Conservation (phyloP, 2,797 vertebrate species). For the Brachymystax lenok region DNA sequence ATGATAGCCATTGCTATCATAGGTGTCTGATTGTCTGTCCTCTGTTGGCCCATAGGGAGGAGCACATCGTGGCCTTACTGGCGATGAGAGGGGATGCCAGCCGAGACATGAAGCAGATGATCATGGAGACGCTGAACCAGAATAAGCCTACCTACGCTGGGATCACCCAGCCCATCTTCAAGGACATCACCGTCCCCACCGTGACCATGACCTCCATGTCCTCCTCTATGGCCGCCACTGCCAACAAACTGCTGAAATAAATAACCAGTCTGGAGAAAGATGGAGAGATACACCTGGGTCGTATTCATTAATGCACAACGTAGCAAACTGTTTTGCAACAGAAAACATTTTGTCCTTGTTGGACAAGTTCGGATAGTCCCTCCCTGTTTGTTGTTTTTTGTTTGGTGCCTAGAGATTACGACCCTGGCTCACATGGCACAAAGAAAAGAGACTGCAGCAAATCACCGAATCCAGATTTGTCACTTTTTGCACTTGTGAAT, state of each 20-base stretch:
- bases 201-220: constrained; percentile 86
- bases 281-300: neutral
- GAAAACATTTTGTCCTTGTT: neutral
- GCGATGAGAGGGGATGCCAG: constrained; percentile 91
- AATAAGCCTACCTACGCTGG: constrained; percentile 78
- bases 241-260: constrained; percentile 59
- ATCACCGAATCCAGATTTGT: neutral
- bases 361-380: neutral
- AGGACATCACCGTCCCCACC: constrained; percentile 88
- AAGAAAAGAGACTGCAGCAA: neutral
- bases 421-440: neutral
- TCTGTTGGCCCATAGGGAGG: constrained; percentile 79
- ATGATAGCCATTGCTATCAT: neutral
- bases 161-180: constrained; percentile 86
- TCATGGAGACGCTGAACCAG: constrained; percentile 93
- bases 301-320: neutral
- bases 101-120: constrained; percentile 94
- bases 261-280: neutral
- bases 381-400: neutral
- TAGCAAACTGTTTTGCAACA: neutral
- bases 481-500: neutral
- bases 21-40: neutral
- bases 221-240: constrained; percentile 80
- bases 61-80: constrained; percentile 91
- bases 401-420: neutral